Conservation (phyloP, 2,113 vertebrate genomes). For the Limanda limanda region DNA sequence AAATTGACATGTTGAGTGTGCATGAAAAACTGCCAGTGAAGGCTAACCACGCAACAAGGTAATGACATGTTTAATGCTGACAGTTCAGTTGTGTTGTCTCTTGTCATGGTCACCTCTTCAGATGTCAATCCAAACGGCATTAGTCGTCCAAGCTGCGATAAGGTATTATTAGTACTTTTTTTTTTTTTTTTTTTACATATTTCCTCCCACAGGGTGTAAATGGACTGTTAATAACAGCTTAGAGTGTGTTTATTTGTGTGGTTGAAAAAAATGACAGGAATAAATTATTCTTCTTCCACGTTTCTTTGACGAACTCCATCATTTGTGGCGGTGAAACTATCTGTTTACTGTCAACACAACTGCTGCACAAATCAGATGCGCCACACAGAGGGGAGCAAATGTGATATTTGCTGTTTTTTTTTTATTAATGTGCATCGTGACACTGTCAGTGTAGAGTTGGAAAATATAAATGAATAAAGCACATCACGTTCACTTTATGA, state of each 20-base stretch:
- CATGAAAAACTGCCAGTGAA: background rate
- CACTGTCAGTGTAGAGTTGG: too few relatives aligned
- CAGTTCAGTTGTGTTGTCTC: background rate
- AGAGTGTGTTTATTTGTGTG: background rate
- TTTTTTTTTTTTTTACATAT: background rate
- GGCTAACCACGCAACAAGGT: background rate
- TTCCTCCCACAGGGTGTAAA: background rate
- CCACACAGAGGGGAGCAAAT: too few relatives aligned
- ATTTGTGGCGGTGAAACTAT: background rate
- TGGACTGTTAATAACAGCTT: background rate
- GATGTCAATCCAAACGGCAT: background rate
- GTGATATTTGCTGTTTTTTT: too few relatives aligned
- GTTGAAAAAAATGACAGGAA: background rate
- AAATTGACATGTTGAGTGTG: constrained; percentile 21
- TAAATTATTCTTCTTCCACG: background rate
- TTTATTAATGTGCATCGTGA: too few relatives aligned
- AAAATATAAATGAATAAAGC: too few relatives aligned
- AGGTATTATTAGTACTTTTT: too few relatives aligned
- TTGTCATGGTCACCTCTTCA: background rate
- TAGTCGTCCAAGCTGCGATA: background rate
- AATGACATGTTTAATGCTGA: constrained; percentile 26
- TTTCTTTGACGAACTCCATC: background rate
- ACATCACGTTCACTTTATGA: too few relatives aligned
- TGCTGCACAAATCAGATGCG: too few relatives aligned
- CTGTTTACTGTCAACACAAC: background rate